These are phyloP conservation scores for Sterrhoptilus dennistouni DNA, from an alignment of 2,113 vertebrate species.

Conservation along the genomic window DNA sequence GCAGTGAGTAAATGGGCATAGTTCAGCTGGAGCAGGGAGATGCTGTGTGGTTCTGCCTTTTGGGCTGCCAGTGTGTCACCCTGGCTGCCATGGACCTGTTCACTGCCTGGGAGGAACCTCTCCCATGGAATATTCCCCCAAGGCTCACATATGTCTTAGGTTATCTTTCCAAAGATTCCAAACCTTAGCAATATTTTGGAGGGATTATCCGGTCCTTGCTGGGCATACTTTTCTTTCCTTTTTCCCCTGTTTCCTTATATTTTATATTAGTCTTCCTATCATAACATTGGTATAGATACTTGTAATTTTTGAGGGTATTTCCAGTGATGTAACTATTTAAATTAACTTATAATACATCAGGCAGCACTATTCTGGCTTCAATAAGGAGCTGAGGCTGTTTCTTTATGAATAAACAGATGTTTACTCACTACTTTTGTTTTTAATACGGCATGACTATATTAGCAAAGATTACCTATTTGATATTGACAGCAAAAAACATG, in stretches of 20 bases:
- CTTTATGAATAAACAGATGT: background rate
- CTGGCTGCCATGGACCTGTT: background rate
- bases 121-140: background rate
- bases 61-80: background rate
- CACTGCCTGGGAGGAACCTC: background rate
- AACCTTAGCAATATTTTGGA: background rate
- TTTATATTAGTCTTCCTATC: background rate
- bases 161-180: background rate
- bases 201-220: background rate
- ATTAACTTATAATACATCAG: background rate
- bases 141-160: background rate
- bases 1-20: background rate
- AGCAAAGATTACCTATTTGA: slow-evolving; percentile 1
- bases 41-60: background rate
- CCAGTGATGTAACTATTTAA: background rate
- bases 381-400: background rate
- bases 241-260: background rate
- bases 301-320: background rate
- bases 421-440: slow-evolving; percentile 16
- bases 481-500: background rate
- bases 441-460: background rate
- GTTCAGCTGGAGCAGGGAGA: background rate
- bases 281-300: background rate
- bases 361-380: background rate
- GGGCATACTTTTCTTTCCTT: background rate